Evolutionary conservation across 2,797 vertebrate genomes (phyloP), one percentile per base, ranked within the genome.

Genomic region (Tiaroga cobitis): DNA sequence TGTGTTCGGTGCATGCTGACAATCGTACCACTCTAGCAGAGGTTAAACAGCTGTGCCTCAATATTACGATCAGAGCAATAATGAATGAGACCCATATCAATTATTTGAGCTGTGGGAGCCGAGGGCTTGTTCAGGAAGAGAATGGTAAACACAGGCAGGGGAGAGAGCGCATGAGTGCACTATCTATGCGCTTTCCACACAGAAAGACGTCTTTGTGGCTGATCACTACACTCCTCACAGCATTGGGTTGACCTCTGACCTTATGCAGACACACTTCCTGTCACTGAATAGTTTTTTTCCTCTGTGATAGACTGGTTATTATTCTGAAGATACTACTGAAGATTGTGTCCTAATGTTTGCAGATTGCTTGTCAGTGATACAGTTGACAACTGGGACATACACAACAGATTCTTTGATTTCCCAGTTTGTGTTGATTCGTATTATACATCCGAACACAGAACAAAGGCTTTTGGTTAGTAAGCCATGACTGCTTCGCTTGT

Each of bases 131-230:
- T 61, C 39, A 16, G 26, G 82, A 77, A 68, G 59, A 85, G 70
- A 69, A 78, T 63, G 84, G 84, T 86, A 76, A 88, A 86, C 83
- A 82, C 76, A 84, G 74, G 63, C 76, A 65, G 24, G 37, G 29
- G 65, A 67, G 56, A 84, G 73, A 65, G 72, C 75, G 70, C 87
- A 80, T 80, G 72, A 69, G 46, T 39, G 70, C 74, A 59, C 80
- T 84, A 54, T 86, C 51, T 89, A 54, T 59, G 46, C 4, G 8
- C 19, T 49, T 54, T 79, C 56, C 13, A 21, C 56, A 37, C 70
- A 89, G 83, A 91, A 91, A 88, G 87, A 32, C 70, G 32, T 84
- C 89, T 89, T 90, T 92, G 89, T 91, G 82, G 76, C 67, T 67
- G 67, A 83, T 81, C 75, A 63, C 72, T 85, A 86, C 83, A 84